phyloP scores from a whole-genome alignment of 2,888 invertebrate species.

The Lasioglossum calceatum region DNA sequence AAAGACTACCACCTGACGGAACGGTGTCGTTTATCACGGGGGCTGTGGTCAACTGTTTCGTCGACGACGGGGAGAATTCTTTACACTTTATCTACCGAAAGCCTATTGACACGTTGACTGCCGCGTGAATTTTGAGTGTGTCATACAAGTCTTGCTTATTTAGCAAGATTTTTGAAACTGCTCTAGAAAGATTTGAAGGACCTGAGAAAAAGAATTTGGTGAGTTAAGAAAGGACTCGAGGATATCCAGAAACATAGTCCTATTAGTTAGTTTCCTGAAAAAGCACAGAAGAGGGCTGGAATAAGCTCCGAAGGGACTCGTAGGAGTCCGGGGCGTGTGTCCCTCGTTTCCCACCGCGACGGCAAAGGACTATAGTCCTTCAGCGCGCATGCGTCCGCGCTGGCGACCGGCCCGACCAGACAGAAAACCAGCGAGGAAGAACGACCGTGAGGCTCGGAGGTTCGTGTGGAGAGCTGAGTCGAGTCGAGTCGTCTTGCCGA shows the following conservation, averaged over 20 bases:
- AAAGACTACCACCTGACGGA: not conserved
- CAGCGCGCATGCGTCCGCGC: slow-evolving; percentile 39
- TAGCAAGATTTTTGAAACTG: not conserved
- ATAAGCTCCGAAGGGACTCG: not conserved
- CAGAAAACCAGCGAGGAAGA: slow-evolving; percentile 55
- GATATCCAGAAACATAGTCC: not conserved
- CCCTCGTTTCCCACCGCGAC: not conserved
- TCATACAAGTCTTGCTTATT: not conserved
- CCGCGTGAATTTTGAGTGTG: not conserved
- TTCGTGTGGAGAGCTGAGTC: slow-evolving; percentile 10
- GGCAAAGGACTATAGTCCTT: slow-evolving; percentile 29
- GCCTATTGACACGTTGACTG: not conserved
- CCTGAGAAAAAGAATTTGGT: not conserved
- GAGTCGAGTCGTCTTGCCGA: slow-evolving; percentile 30
- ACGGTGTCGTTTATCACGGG: not conserved
- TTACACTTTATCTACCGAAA: not conserved
- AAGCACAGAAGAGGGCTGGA: not conserved
- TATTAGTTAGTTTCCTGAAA: not conserved
- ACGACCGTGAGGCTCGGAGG: slow-evolving; percentile 63
- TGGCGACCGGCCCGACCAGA: slow-evolving; percentile 7
- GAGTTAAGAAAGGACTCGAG: not conserved
- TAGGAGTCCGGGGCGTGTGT: slow-evolving; percentile 20
- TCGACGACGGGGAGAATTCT: not conserved
- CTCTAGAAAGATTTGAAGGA: not conserved
- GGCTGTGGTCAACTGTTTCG: not conserved